Base-by-base conservation (phyloP, 2,888 invertebrate species). In the Noctuana brunneofusca region DNA sequence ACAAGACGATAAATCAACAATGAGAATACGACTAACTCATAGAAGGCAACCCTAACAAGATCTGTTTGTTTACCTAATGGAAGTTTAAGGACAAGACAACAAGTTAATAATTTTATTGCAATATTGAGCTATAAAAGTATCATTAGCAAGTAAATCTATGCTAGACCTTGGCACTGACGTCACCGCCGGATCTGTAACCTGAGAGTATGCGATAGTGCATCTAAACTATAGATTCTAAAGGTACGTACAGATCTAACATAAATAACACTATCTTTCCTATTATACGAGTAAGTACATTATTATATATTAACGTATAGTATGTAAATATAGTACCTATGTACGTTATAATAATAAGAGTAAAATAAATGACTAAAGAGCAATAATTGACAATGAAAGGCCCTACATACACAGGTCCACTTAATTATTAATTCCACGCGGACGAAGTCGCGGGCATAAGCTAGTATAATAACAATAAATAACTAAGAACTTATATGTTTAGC, bases 111-210 rank as follows among this genome's bases (percentile, higher is more conserved):
- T 62, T 55, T 55, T 48, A 53, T 41, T 27, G 49, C 55, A 46
- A 27, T 55, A 55, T 49, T 62, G 62, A 48, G 62, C 55, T 27
- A 62, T 62, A 62, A 62, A 62, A 62, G 30, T 49, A 32, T 43
- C 62, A 62, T 62, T 62, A 55, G 55, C 38, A 49, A 62, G 60
- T 54, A 38, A 55, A 55, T 62, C 60, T 49, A 35, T 38, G 46
- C 48, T 35, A 48, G 54, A 60, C 53, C 57, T 60, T 54, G 59
- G 22, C 49, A 46, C 52, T 58, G 49, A 50, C 66, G 66, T 66
- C 66, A 66, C 48, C 66, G 22, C 54, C 48, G 22, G 59, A 62
- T 62, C 52, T 54, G 48, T 32, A 60, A 54, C 46, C 53, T 53
- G 59, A n/a, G n/a, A n/a, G n/a, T n/a, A n/a, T 54, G 48, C 48